These are phyloP conservation scores for Heliconius congener DNA, from an alignment of 1,140 invertebrate genomes.

Conservation along the genomic window DNA sequence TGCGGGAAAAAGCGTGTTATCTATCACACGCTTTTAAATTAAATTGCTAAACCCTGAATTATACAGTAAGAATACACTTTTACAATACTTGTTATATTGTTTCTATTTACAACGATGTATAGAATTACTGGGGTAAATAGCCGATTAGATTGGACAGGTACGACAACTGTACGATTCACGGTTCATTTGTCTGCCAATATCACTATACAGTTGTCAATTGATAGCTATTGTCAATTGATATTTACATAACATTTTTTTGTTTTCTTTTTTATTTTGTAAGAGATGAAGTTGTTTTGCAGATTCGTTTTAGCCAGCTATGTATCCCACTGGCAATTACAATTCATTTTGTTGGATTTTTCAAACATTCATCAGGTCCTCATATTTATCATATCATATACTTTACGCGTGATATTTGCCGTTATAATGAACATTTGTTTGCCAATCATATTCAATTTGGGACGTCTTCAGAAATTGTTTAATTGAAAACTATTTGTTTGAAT, in stretches of 20 bases:
- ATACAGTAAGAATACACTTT: not conserved
- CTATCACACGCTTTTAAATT: not conserved
- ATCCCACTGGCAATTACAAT: too few species aligned
- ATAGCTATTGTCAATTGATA: too few species aligned
- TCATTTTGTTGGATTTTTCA: too few species aligned
- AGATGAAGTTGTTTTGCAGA: too few species aligned
- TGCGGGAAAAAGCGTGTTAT: not conserved
- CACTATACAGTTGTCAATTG: slow-evolving; percentile 30
- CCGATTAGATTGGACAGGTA: slow-evolving; percentile 22
- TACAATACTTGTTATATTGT: not conserved
- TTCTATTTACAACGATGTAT: not conserved
- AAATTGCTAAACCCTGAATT: not conserved
- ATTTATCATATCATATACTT: not conserved
- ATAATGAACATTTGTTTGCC: not conserved
- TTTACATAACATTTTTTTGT: not conserved
- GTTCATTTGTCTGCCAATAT: slow-evolving; percentile 28
- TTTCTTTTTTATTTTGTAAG: not conserved
- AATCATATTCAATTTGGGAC: slow-evolving; percentile 1
- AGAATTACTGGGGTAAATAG: slow-evolving; percentile 14
- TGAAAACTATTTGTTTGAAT: slow-evolving; percentile 16
- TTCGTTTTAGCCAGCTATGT: too few species aligned
- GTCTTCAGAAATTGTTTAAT: slow-evolving; percentile 11
- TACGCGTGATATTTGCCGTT: not conserved
- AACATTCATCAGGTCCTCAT: too few species aligned
- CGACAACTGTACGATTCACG: slow-evolving; percentile 19